Evolutionary conservation across 2,113 vertebrate genomes (phyloP), one percentile per base, ranked within the genome.

Genomic region (Chinchilla lanigera): DNA sequence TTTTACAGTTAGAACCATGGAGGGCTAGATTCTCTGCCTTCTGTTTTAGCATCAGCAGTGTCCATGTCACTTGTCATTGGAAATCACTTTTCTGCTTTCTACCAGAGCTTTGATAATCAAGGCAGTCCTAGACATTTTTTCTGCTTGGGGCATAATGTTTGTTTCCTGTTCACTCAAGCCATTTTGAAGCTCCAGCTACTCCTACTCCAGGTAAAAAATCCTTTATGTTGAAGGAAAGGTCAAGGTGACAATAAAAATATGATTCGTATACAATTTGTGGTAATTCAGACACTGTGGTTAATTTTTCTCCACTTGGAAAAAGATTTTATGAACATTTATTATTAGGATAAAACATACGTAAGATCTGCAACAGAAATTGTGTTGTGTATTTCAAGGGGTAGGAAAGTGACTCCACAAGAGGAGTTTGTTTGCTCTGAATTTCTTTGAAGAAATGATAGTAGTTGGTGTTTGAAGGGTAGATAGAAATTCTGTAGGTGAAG

Each of bases 81-180:
- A 90, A 85, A 73, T 91, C 78, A 80, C 67, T 26, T 96, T 19
- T 3, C 60, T 60, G 22, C 89, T 30, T 61, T 86, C 41, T n/a
- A 38, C 30, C 33, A 16, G 73, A n/a, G 14, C 61, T 96, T 86
- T 35, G 82, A 8, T 82, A 65, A 75, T 93, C 73, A 92, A 91
- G 96, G 88, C 96, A 98, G 33, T 90, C 96, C 89, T 95, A 80
- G 35, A 4, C 44, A 69, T 58, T 69, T 65, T 0, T 24, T 22
- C 17, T 52, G 71, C 92, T 56, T 14, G 50, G 85, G 93, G 75
- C 1, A 22, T 92, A 92, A 97, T 94, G 98, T 89, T 19, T 63
- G 71, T 90, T 93, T 86, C 93, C 89, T 93, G 90, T 86, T 91
- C 13, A 24, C 65, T 89, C 19, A 22, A 95, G n/a, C 61, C 58